Percentiles rank a stretch among this genome's conserved stretches.
These are phyloP conservation scores for Copsychus sechellarum DNA, from an alignment of 2,113 vertebrate species.

Conservation along the genomic window DNA sequence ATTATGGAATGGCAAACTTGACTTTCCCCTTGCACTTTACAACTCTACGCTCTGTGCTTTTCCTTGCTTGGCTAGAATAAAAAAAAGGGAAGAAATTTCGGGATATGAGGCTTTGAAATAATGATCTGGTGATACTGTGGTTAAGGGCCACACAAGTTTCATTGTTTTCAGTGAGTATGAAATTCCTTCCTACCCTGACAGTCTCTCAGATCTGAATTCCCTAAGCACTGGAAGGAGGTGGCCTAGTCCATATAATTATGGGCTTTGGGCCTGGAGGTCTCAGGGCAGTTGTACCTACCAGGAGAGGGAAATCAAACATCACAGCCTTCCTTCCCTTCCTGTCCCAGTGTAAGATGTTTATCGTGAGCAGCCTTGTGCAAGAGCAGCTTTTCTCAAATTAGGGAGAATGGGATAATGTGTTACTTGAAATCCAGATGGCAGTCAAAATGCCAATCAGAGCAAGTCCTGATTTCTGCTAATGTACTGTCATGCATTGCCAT, in stretches of 20 bases:
- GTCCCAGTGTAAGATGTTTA: background rate
- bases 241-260: background rate
- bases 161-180: background rate
- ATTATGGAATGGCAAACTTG: background rate
- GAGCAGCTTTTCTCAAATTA: background rate
- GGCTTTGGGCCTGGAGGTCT: background rate
- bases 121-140: background rate
- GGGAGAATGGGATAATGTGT: background rate
- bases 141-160: background rate
- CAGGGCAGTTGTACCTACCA: background rate
- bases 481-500: background rate
- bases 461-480: conserved; percentile 6
- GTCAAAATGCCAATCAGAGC: background rate
- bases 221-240: background rate
- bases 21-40: background rate
- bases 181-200: background rate
- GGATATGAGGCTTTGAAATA: background rate
- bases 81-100: background rate
- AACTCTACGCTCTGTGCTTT: background rate
- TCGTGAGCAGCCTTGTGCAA: accelerated
- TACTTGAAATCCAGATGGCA: background rate
- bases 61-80: background rate
- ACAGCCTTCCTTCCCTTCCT: background rate
- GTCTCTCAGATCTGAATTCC: background rate
- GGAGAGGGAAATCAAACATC: background rate